phyloP scores from a whole-genome alignment of 2,888 invertebrate genomes.

The Cephus sareptanus region DNA sequence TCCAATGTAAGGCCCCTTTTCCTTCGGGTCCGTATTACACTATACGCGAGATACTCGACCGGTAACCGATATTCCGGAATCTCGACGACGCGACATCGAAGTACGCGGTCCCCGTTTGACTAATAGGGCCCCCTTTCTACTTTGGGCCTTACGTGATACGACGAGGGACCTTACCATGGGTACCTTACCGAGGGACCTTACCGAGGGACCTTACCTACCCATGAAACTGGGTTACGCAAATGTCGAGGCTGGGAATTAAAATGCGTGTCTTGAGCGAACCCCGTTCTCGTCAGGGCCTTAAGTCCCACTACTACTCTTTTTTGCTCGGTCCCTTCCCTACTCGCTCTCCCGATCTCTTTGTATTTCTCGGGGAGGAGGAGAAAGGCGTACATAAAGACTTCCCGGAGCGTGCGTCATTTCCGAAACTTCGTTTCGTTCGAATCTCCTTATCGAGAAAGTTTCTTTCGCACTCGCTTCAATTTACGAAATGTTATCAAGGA shows the following conservation, averaged over 20 bases:
- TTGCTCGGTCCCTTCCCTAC: neutral
- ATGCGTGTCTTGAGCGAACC: slow-evolving; percentile 43
- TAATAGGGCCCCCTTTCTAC: neutral
- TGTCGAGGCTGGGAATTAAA: slow-evolving; percentile 63
- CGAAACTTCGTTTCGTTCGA: neutral
- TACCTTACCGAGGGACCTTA: slow-evolving; percentile 59
- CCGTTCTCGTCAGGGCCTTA: neutral
- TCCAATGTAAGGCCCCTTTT: neutral
- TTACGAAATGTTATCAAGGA: neutral
- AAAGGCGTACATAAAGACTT: neutral
- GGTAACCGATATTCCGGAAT: neutral
- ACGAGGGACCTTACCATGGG: slow-evolving; percentile 59
- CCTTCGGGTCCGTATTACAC: neutral
- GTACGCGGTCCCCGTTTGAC: neutral
- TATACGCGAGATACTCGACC: neutral
- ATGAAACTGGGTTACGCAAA: slow-evolving; percentile 65
- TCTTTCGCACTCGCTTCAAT: neutral
- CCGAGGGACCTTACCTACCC: slow-evolving; percentile 60
- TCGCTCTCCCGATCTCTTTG: neutral
- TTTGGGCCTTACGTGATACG: slow-evolving; percentile 7
- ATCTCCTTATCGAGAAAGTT: neutral
- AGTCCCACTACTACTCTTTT: neutral
- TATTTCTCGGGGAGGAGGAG: neutral
- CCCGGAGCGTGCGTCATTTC: neutral
- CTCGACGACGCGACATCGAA: neutral